Conservation (phyloP, 2,113 vertebrate species). For the Ibidorhyncha struthersii region DNA sequence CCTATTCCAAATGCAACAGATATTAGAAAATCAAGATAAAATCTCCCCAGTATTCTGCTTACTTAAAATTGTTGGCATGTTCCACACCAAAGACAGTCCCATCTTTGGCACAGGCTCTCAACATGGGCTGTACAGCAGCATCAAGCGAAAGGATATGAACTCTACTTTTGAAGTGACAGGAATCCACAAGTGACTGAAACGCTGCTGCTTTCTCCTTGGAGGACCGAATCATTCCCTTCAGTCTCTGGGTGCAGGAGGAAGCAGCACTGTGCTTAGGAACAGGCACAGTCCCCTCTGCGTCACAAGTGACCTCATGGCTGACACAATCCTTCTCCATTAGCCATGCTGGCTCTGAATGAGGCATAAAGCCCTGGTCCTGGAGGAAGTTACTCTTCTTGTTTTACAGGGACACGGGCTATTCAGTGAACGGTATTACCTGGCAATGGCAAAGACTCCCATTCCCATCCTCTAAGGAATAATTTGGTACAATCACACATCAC, state of each 20-base stretch:
- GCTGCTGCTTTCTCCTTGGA: not conserved
- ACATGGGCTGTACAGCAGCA: not conserved
- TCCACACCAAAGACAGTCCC: not conserved
- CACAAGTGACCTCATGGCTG: not conserved
- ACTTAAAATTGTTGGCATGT: not conserved
- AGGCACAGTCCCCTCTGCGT: not conserved
- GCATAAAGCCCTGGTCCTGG: not conserved
- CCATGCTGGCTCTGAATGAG: not conserved
- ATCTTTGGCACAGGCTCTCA: not conserved
- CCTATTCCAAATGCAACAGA: not conserved
- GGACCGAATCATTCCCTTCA: not conserved
- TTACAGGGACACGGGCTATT: not conserved
- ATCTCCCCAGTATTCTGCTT: not conserved
- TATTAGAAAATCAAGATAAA: not conserved
- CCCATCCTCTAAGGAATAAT: not conserved
- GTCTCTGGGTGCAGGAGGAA: not conserved
- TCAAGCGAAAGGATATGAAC: not conserved
- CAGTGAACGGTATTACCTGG: not conserved
- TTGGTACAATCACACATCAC: not conserved
- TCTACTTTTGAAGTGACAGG: not conserved
- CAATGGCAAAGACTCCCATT: not conserved
- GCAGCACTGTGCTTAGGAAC: not conserved
- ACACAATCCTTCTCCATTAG: not conserved
- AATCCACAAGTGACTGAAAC: not conserved
- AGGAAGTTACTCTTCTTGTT: not conserved